A percentile compares a stretch with the other conserved stretches of the same genome.
These are phyloP conservation scores for Meloidogyne floridensis DNA, from an alignment of 1,140 invertebrate genomes.

Conservation along the genomic window DNA sequence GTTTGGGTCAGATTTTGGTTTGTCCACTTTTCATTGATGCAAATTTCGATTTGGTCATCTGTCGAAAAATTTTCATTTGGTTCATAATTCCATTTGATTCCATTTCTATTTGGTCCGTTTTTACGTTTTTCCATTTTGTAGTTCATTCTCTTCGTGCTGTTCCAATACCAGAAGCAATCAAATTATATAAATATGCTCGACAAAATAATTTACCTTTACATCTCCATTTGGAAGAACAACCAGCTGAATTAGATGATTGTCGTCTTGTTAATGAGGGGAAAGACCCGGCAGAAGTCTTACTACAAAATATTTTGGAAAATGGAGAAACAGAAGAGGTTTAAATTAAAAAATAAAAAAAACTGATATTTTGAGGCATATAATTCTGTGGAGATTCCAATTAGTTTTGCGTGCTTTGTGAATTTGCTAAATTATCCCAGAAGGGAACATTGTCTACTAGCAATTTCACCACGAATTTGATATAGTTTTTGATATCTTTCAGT, in stretches of 20 bases:
- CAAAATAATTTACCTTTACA: slow-evolving; percentile 52
- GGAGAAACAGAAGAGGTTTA: not conserved
- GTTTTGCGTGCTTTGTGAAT: too few species aligned
- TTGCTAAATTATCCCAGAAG: too few species aligned
- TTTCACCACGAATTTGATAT: too few species aligned
- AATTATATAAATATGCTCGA: slow-evolving; percentile 47
- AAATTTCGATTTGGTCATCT: not conserved
- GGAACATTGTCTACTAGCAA: too few species aligned
- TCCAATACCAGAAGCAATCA: slow-evolving; percentile 33
- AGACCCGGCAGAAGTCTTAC: slow-evolving; percentile 39
- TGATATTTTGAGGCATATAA: too few species aligned
- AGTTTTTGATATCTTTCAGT: too few species aligned
- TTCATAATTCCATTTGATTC: too few species aligned
- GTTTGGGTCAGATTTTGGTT: not conserved
- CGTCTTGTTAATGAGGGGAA: slow-evolving; percentile 7
- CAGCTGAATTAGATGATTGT: slow-evolving; percentile 56
- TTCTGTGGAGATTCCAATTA: too few species aligned
- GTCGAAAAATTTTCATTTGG: not conserved
- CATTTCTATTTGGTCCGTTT: not conserved
- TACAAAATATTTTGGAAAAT: slow-evolving; percentile 26
- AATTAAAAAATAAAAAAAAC: too few species aligned
- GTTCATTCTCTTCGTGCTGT: slow-evolving; percentile 64
- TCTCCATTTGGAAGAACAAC: slow-evolving; percentile 64
- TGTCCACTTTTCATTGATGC: not conserved
- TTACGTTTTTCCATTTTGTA: slow-evolving; percentile 19